These are phyloP conservation scores for Arion vulgaris DNA, from an alignment of 1,140 invertebrate genomes.

Conservation along the genomic window DNA sequence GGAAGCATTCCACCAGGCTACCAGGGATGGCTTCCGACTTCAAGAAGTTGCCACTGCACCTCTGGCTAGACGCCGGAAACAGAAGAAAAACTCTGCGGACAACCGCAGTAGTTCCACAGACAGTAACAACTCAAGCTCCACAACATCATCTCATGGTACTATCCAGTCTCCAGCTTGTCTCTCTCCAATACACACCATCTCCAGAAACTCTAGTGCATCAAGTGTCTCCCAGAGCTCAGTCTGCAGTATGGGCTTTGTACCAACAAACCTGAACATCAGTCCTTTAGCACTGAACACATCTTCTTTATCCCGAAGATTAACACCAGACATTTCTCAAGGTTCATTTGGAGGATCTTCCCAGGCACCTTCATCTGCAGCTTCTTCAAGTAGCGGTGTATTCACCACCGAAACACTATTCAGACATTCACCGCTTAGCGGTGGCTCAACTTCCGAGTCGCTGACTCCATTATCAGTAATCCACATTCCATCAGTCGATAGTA, in stretches of 20 bases:
- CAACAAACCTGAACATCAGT: conserved; percentile 49
- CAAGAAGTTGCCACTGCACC: conserved; percentile 81
- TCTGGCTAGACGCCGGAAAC: conserved; percentile 80
- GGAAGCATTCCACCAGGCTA: conserved; percentile 81
- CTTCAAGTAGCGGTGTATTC: neutral
- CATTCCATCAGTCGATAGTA: conserved; percentile 33
- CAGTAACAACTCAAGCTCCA: conserved; percentile 59
- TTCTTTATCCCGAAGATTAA: conserved; percentile 25
- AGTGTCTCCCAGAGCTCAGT: conserved; percentile 56
- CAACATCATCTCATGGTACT: conserved; percentile 39
- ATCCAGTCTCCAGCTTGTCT: conserved; percentile 22
- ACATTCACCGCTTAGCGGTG: neutral
- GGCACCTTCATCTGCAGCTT: neutral
- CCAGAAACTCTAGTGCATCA: conserved; percentile 49
- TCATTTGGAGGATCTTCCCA: neutral
- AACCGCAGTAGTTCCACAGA: conserved; percentile 65
- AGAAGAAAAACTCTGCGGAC: conserved; percentile 76
- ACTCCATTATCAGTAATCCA: neutral
- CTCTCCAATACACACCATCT: conserved; percentile 44
- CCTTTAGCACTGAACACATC: conserved; percentile 24
- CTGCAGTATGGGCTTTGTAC: conserved; percentile 65
- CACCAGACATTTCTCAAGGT: neutral
- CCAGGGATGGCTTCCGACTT: conserved; percentile 82
- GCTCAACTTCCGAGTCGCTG: neutral
- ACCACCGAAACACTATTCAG: neutral